phyloP scores from a whole-genome alignment of 2,888 invertebrate species.

The Cecidostiba fungosa region DNA sequence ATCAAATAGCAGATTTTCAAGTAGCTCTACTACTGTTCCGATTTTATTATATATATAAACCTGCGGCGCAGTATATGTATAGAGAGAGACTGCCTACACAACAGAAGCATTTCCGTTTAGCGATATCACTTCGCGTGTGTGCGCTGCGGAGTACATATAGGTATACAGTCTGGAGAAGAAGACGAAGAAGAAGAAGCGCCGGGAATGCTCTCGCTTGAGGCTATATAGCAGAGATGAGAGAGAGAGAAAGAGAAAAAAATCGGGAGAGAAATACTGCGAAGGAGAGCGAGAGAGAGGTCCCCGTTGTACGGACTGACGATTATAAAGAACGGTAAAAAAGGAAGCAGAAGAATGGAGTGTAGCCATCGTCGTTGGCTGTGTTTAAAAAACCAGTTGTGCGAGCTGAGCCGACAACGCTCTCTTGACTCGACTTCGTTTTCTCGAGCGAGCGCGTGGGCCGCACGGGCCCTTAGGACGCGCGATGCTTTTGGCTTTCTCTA shows the following conservation, averaged over 20 bases:
- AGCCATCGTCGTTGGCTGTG: slow-evolving; percentile 77
- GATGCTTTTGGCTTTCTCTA: slow-evolving; percentile 57
- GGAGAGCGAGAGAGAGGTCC: slow-evolving; percentile 68
- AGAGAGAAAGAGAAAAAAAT: slow-evolving; percentile 49
- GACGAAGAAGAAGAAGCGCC: slow-evolving; percentile 66
- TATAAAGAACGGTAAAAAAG: slow-evolving; percentile 79
- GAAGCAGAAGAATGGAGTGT: slow-evolving; percentile 72
- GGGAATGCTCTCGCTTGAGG: slow-evolving; percentile 67
- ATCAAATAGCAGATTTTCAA: slow-evolving; percentile 63
- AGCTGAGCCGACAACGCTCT: slow-evolving; percentile 73
- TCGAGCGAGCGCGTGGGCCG: slow-evolving; percentile 77
- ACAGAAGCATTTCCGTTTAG: slow-evolving; percentile 63
- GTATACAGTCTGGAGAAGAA: slow-evolving; percentile 41
- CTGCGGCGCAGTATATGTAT: not conserved
- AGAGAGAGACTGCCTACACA: not conserved
- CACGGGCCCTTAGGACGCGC: slow-evolving; percentile 71
- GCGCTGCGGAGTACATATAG: not conserved
- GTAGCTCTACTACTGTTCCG: slow-evolving; percentile 49
- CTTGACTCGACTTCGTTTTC: slow-evolving; percentile 33
- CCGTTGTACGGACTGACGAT: slow-evolving; percentile 77
- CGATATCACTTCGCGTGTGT: slow-evolving; percentile 65
- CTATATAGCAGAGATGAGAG: slow-evolving; percentile 65
- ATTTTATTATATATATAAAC: slow-evolving; percentile 35
- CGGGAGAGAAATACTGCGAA: slow-evolving; percentile 53
- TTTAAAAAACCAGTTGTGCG: slow-evolving; percentile 80